Percentiles rank a stretch among this genome's conserved stretches.
Evolutionary conservation across 2,113 vertebrate species (phyloP).

Genomic region (Laticauda laticaudata): DNA sequence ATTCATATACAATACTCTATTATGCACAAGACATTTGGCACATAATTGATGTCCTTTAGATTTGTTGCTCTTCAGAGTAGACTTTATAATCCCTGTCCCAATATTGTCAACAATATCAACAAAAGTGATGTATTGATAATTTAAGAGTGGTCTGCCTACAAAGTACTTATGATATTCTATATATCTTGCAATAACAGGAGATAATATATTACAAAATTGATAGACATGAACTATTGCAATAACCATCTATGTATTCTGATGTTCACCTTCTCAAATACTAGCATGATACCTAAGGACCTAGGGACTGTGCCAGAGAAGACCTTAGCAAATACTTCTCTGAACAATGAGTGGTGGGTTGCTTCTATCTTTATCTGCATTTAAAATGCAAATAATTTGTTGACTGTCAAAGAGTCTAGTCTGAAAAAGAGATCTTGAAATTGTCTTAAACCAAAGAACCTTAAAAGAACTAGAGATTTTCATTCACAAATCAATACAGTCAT

Average conservation of each 20-base stretch:
- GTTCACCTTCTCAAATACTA: neutral
- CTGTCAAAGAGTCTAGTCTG: neutral
- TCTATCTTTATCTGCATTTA: neutral
- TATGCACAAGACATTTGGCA: neutral
- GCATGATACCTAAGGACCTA: neutral
- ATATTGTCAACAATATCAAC: neutral
- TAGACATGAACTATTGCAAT: neutral
- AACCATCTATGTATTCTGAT: neutral
- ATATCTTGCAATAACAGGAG: neutral
- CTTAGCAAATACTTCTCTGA: neutral
- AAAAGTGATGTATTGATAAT: neutral
- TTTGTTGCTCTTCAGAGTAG: neutral
- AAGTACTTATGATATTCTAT: neutral
- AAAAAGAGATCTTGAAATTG: neutral
- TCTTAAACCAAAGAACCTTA: neutral
- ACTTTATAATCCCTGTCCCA: neutral
- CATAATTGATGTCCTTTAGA: neutral
- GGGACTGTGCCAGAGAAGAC: neutral
- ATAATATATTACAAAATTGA: neutral
- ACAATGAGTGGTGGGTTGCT: neutral
- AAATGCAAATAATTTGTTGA: neutral
- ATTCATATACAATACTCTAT: neutral
- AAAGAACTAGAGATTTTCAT: neutral
- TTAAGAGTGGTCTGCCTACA: neutral
- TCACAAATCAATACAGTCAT: neutral